Evolutionary conservation across 37 sponge, comb jelly and placozoan species (phyloP), one percentile per base, ranked within the genome.

Genomic region (Diacarnus erythraeanus): DNA sequence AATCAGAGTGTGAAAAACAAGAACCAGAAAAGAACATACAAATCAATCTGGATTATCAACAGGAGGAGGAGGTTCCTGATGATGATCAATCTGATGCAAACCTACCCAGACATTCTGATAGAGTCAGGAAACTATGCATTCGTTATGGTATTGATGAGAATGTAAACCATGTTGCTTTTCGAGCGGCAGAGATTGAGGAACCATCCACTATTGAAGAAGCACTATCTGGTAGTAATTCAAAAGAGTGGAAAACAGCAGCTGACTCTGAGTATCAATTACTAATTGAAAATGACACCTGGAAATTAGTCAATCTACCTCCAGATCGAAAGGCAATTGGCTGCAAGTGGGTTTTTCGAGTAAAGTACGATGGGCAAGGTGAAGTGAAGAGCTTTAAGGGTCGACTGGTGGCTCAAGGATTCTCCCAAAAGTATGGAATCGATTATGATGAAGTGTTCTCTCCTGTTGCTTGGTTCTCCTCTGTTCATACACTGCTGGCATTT

Each of bases 401-500:
- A 38, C 38, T 88, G 9, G 78, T 88, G 12, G 89, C 89, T 20
- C 73, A 83, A 64, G 83, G 88, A 82, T 59, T 38, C 42, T n/a
- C 84, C 31, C 89, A 88, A 64, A 77, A 74, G 20, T 65, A 42
- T 63, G 79, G 79, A 0, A 26, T 44, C 23, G 89, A 88, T 57
- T 87, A 77, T 54, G 80, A 88, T 60, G 89, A 88, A 51, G 72
- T 69, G 1, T 88, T 88, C 60, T 77, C 58, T 25, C 79, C 84
- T 9, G 83, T 88, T 4, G 84, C 72, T 6, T 35, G 84, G 38
- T 64, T 78, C 2, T 72, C 70, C 23, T 83, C 83, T 15, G 18
- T 82, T 3, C 63, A 79, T 31, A 64, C 75, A 21, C 58, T 88
- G 25, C 47, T 72, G 51, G 79, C 79, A 21, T 25, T 77, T 4